Conservation (phyloP, 2,797 vertebrate genomes). For the Phataginus tetradactyla region DNA sequence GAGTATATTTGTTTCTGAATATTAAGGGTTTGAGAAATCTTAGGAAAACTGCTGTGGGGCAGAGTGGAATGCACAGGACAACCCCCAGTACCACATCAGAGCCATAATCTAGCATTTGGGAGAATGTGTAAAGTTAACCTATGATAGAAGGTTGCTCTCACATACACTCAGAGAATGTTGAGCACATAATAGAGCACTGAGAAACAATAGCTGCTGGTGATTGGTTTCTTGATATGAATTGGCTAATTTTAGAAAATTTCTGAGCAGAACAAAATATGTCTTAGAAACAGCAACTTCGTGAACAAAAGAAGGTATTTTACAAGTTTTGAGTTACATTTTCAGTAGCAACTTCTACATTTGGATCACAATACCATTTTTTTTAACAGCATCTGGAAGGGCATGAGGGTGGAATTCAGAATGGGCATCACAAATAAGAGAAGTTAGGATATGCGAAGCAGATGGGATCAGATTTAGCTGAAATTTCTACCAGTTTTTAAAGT, state of each 20-base stretch:
- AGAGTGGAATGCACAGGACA: background rate
- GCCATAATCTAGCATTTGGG: background rate
- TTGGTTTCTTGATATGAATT: constrained; percentile 38
- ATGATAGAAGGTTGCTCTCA: background rate
- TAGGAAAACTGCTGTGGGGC: background rate
- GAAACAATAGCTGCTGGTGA: background rate
- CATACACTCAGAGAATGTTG: background rate
- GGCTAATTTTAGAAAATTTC: constrained; percentile 40
- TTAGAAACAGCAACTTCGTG: background rate
- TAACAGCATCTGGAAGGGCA: constrained; percentile 43
- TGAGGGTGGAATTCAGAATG: constrained; percentile 3
- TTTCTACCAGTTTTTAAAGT: background rate
- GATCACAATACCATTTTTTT: constrained; percentile 34
- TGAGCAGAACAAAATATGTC: background rate
- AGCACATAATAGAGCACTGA: background rate
- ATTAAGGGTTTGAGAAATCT: background rate
- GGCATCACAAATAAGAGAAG: background rate
- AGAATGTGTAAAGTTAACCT: background rate
- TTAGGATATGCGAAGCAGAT: constrained; percentile 14
- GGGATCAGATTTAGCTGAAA: background rate
- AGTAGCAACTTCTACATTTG: constrained; percentile 1
- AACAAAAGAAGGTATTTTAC: constrained; percentile 7
- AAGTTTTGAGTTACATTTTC: constrained; percentile 27
- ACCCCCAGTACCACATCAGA: background rate
- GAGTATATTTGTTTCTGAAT: background rate